Percentiles rank a stretch among this genome's conserved stretches.
phyloP scores from a whole-genome alignment of 1,140 invertebrate species.

The Leptinotarsa texana region DNA sequence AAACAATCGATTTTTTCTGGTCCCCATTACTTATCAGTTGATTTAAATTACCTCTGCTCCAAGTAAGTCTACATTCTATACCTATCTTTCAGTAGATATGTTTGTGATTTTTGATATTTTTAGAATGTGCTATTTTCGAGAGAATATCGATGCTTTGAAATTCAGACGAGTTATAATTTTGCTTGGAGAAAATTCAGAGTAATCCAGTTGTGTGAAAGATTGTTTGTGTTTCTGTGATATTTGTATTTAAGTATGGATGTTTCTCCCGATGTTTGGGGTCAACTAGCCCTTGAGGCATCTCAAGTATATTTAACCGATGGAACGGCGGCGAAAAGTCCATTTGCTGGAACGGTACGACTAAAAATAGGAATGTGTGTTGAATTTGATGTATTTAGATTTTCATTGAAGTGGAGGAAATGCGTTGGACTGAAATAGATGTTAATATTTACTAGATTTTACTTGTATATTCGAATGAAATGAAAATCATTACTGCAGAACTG shows the following conservation, averaged over 20 bases:
- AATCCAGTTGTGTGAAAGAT: neutral
- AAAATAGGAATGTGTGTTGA: neutral
- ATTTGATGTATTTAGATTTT: neutral
- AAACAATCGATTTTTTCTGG: too few relatives aligned
- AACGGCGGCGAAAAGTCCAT: constrained; percentile 73
- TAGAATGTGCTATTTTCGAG: constrained; percentile 15
- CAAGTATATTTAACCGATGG: constrained; percentile 82
- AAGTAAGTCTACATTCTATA: neutral
- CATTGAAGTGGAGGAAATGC: neutral
- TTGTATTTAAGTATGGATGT: constrained; percentile 60
- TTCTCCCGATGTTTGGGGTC: constrained; percentile 75
- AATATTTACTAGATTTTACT: too few relatives aligned
- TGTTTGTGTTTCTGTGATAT: neutral
- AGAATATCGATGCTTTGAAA: neutral
- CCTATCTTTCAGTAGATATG: neutral
- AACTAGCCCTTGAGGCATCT: constrained; percentile 79
- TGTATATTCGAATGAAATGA: too few relatives aligned
- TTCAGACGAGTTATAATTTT: neutral
- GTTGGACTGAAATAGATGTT: neutral
- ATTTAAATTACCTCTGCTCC: neutral
- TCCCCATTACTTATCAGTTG: too few relatives aligned
- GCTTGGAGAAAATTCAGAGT: constrained; percentile 1
- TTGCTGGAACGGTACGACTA: constrained; percentile 73
- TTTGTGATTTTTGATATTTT: constrained; percentile 7
- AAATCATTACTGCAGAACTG: too few relatives aligned